A percentile compares a stretch with the other conserved stretches of the same genome.
Conservation (phyloP, 2,888 invertebrate genomes). For the Cataglyphis altisquamis region DNA sequence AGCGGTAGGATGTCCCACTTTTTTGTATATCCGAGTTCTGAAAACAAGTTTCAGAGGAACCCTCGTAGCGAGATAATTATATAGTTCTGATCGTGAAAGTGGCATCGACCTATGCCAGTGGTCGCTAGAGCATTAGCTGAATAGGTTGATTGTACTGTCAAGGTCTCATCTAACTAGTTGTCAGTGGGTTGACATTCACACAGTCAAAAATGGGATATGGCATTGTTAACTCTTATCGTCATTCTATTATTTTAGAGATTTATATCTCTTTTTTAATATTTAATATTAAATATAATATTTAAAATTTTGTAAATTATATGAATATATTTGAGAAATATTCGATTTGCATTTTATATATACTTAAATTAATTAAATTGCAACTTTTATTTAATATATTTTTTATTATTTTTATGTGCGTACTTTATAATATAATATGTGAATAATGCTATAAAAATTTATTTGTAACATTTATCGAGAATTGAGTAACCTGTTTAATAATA, state of each 20-base stretch:
- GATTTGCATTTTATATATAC: not conserved
- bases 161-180: conserved; percentile 71
- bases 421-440: not conserved
- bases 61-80: conserved; percentile 73
- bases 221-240: not conserved
- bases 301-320: not conserved
- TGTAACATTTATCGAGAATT: not conserved
- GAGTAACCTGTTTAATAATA: not conserved
- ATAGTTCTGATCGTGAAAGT: conserved; percentile 81
- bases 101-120: conserved; percentile 79
- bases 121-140: conserved; percentile 70
- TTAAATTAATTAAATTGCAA: not conserved
- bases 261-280: not conserved
- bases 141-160: conserved; percentile 81
- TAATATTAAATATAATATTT: not conserved
- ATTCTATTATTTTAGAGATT: not conserved
- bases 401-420: not conserved
- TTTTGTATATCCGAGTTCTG: conserved; percentile 36
- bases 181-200: not conserved
- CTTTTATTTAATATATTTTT: not conserved
- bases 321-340: not conserved
- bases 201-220: not conserved
- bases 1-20: conserved; percentile 6
- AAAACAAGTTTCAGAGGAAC: conserved; percentile 76
- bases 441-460: not conserved